Evolutionary conservation across 2,797 vertebrate species (phyloP), one percentile per base, ranked within the genome.

Genomic region (Galago senegalensis): DNA sequence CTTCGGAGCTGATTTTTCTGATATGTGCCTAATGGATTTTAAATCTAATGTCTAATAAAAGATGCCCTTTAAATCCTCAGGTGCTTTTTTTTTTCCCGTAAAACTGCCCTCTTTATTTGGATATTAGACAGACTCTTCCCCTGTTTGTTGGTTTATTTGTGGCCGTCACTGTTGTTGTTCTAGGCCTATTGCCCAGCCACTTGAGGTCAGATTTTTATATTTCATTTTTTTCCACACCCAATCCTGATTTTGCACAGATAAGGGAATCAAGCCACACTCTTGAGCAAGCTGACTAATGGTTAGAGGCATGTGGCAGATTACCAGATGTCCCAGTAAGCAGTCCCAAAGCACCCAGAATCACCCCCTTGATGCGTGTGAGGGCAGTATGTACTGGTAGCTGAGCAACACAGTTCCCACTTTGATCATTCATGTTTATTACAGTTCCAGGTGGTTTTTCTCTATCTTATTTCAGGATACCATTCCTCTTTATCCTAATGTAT

Each of bases 161-260:
- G 17, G 9, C 37, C 46, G 53, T 56, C 49, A 49, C 49, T 53
- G 25, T 56, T 84, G 65, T 23, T 27, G 0, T 72, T 58, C 43
- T 23, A 63, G 91, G 81, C 88, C 34, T n/a, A 60, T 29, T 53
- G 20, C 86, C 67, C 27, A 84, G 65, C 27, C 63, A 53, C 40
- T 46, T 67, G 53, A 83, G 91, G 76, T 97, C 93, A 87, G 73
- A 60, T 70, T 93, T 94, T 96, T 86, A 7, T 89, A 73, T 88
- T 92, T 90, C 65, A 43, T 67, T 76, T 94, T 88, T 89, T 69
- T 89, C 63, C 85, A 46, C 53, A 79, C 49, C 53, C n/a, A 79
- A 8, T 89, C 7, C 73, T 73, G 76, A 82, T 87, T 82, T 93
- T 88, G 72, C 67, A 40, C 29, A 73, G 89, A 84, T 76, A 13